Evolutionary conservation across 2,113 vertebrate genomes (phyloP).

Genomic region (Rhegmatorhina hoffmannsi): DNA sequence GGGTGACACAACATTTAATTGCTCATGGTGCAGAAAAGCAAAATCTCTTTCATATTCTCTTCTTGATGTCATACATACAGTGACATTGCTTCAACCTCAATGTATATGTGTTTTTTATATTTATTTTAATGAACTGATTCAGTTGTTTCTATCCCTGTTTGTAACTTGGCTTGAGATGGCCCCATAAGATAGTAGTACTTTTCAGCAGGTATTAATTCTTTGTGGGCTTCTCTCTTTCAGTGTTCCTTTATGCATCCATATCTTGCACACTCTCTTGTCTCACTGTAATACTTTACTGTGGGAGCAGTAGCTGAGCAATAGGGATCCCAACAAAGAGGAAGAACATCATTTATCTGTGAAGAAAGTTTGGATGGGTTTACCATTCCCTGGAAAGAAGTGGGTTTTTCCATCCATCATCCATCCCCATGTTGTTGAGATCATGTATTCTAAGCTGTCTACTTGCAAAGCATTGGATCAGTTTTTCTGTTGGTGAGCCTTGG

Average conservation of each 20-base stretch:
- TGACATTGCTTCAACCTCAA: background rate
- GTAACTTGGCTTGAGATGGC: background rate
- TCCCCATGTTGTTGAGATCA: background rate
- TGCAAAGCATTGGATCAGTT: background rate
- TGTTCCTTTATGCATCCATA: background rate
- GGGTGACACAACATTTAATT: accelerated
- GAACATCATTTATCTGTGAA: background rate
- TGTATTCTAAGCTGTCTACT: background rate
- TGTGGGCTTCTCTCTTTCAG: background rate
- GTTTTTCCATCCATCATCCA: background rate
- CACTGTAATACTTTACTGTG: background rate
- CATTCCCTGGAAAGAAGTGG: background rate
- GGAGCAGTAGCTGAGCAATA: background rate
- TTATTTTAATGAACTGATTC: background rate
- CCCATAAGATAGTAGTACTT: background rate
- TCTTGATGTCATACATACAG: background rate
- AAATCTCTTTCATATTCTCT: background rate
- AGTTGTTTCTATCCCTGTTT: background rate
- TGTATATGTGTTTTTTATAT: background rate
- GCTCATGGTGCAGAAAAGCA: accelerated
- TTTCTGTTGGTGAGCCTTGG: background rate
- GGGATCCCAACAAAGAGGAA: background rate
- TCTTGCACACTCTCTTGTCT: background rate
- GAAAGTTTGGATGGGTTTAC: background rate
- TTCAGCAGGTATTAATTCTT: background rate